phyloP scores from a whole-genome alignment of 2,888 invertebrate genomes.

The Physocephala rufipes region DNA sequence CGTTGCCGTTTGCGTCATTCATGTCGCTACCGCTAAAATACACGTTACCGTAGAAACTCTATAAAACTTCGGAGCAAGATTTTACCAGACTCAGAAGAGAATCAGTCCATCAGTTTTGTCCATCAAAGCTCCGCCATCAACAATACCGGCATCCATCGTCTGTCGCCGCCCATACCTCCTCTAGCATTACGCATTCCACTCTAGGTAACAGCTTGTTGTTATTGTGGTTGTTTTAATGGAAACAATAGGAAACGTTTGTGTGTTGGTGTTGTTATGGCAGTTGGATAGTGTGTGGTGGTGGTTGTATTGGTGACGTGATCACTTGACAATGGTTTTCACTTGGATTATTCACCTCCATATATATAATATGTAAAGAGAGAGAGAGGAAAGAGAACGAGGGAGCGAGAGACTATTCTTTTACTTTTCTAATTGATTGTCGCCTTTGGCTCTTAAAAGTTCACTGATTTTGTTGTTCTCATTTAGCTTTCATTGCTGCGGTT shows the following conservation, averaged over 20 bases:
- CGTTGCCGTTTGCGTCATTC: constrained; percentile 16
- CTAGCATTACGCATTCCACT: neutral
- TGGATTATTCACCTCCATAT: constrained; percentile 31
- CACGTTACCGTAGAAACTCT: constrained; percentile 21
- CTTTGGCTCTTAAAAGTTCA: no score
- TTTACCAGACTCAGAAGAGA: neutral
- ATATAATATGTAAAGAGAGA: no score
- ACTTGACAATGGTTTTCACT: constrained; percentile 8
- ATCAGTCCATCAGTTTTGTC: neutral
- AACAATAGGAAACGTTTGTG: neutral
- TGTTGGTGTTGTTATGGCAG: neutral
- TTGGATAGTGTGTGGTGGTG: neutral
- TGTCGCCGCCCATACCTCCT: neutral
- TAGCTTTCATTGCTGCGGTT: no score
- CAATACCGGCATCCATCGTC: neutral
- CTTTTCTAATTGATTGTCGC: neutral
- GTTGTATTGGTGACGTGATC: constrained; percentile 1
- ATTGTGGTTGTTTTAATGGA: neutral
- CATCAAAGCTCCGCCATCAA: no score
- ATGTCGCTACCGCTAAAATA: constrained; percentile 15
- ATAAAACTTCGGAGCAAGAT: constrained; percentile 34
- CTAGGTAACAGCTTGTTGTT: neutral
- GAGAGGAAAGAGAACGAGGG: no score
- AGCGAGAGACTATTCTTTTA: constrained; percentile 39
- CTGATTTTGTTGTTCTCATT: constrained; percentile 44